These are phyloP conservation scores for Cossypha heuglini DNA, from an alignment of 2,797 vertebrate species.

Conservation along the genomic window DNA sequence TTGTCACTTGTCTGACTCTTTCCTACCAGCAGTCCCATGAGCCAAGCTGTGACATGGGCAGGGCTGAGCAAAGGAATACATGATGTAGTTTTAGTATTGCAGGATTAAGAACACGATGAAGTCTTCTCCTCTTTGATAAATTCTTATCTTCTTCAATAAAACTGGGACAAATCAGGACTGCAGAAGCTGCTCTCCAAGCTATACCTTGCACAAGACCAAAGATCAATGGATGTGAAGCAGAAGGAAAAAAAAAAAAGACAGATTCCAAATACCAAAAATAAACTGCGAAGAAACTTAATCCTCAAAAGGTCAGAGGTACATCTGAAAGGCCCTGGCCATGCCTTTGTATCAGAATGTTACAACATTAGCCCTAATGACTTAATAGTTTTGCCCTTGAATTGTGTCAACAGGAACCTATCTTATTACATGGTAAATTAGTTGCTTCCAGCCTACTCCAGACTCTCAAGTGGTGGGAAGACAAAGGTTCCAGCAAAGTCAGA, in stretches of 20 bases:
- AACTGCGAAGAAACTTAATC: slow-evolving; percentile 60
- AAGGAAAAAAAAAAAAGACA: not conserved
- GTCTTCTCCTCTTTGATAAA: not conserved
- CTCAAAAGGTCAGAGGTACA: slow-evolving; percentile 44
- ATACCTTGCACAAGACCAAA: not conserved
- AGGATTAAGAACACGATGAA: not conserved
- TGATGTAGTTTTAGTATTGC: not conserved
- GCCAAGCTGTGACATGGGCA: not conserved
- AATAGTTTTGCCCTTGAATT: slow-evolving; percentile 54
- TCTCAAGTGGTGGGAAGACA: slow-evolving; percentile 7
- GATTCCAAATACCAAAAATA: slow-evolving; percentile 34
- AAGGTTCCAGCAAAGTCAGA: not conserved
- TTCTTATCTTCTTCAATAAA: not conserved
- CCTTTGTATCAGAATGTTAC: slow-evolving; percentile 52
- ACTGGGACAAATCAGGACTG: not conserved
- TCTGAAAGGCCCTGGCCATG: slow-evolving; percentile 23
- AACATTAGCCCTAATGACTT: slow-evolving; percentile 66
- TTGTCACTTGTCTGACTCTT: not conserved
- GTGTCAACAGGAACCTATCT: slow-evolving; percentile 62
- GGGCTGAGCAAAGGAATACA: not conserved
- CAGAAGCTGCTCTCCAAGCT: not conserved
- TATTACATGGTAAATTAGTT: slow-evolving; percentile 59
- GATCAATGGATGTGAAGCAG: not conserved
- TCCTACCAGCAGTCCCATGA: not conserved
- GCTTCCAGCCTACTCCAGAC: slow-evolving; percentile 34